phyloP scores from a whole-genome alignment of 2,888 invertebrate species.

The Pardosa pseudoannulata region DNA sequence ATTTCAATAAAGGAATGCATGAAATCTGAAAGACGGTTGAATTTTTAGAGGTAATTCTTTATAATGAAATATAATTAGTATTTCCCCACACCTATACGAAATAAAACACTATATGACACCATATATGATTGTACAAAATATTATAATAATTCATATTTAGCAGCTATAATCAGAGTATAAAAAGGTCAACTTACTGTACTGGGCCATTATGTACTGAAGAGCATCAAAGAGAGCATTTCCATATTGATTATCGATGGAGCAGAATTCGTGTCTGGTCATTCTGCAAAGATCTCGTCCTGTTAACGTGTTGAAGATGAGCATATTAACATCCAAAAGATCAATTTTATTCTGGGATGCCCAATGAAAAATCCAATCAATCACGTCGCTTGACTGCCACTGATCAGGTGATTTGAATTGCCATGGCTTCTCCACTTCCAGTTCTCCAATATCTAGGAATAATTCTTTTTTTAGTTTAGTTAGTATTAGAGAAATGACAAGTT shows the following conservation, averaged over 20 bases:
- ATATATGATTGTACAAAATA: too few species aligned
- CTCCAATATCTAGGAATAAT: conserved; percentile 45
- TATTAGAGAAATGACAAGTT: too few species aligned
- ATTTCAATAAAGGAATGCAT: too few species aligned
- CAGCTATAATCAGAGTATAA: too few species aligned
- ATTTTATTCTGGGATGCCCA: conserved; percentile 73
- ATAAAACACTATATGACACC: too few species aligned
- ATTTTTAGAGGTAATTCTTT: too few species aligned
- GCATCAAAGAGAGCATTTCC: conserved; percentile 71
- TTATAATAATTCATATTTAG: too few species aligned
- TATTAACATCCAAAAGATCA: conserved; percentile 72
- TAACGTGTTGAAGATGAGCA: conserved; percentile 72
- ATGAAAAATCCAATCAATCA: conserved; percentile 73
- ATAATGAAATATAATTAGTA: too few species aligned
- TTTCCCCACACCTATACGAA: too few species aligned
- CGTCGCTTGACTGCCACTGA: conserved; percentile 73
- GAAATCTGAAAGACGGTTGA: too few species aligned
- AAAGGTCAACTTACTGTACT: conserved; percentile 56
- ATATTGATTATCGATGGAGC: conserved; percentile 71
- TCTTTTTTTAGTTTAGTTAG: background rate
- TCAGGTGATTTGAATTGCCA: conserved; percentile 73
- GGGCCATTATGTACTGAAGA: conserved; percentile 65
- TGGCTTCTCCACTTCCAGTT: conserved; percentile 48
- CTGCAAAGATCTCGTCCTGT: conserved; percentile 72
- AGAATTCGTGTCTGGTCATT: conserved; percentile 73